Evolutionary conservation across 64 coral and sea anemone genomes (phyloP).

Genomic region (Porites australiensis): DNA sequence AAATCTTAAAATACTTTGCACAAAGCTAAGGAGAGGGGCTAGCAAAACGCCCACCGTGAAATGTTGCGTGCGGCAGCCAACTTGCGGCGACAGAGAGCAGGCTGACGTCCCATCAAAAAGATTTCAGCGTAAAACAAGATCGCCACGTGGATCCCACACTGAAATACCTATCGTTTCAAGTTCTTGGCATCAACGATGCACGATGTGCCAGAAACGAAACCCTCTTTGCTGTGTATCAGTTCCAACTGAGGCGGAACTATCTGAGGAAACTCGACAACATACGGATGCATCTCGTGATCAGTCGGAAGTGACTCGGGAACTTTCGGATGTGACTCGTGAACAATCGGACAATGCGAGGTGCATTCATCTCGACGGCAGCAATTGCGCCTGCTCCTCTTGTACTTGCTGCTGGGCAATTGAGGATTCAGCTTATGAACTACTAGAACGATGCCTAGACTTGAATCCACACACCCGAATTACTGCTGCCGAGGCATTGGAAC

Average conservation of each 20-base stretch:
- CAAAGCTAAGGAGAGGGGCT: constrained; percentile 69
- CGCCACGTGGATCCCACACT: background rate
- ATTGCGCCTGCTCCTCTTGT: constrained; percentile 65
- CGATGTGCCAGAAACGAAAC: constrained; percentile 40
- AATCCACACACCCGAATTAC: constrained; percentile 91
- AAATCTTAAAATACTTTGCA: constrained; percentile 85
- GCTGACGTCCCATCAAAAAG: background rate
- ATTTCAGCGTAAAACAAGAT: constrained; percentile 9
- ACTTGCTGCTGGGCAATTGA: constrained; percentile 80
- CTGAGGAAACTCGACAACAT: background rate
- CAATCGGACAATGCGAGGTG: background rate
- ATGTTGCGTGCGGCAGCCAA: constrained; percentile 38
- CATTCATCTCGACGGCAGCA: constrained; percentile 86
- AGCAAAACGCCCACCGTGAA: constrained; percentile 34
- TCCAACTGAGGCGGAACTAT: background rate
- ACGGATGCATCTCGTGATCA: background rate
- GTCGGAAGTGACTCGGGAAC: background rate
- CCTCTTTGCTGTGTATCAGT: constrained; percentile 19
- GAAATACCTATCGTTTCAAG: background rate
- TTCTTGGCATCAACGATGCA: constrained; percentile 31
- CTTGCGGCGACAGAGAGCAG: background rate
- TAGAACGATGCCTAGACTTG: constrained; percentile 88
- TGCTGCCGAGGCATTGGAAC: constrained; percentile 81
- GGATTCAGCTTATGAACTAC: constrained; percentile 81
- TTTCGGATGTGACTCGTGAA: background rate